Conservation (phyloP, 1,140 invertebrate species). For the Drosophila cardini region DNA sequence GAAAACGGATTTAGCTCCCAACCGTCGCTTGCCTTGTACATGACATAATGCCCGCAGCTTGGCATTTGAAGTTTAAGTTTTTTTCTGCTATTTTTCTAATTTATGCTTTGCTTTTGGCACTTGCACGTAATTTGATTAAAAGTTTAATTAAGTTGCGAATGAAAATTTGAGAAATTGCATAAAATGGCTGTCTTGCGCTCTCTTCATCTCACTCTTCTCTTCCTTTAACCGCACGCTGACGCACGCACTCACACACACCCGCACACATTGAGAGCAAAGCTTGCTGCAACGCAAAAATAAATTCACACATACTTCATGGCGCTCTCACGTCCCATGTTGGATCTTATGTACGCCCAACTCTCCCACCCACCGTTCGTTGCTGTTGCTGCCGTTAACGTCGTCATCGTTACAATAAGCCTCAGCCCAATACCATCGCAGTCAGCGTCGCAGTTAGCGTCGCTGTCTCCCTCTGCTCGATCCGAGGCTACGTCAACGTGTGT, state of each 20-base stretch:
- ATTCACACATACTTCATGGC: constrained; percentile 66
- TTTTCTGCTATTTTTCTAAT: constrained; percentile 10
- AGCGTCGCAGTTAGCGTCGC: not conserved
- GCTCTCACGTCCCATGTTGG: constrained; percentile 49
- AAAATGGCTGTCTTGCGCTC: not conserved
- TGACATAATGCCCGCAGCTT: constrained; percentile 22
- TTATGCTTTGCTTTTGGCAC: constrained; percentile 11
- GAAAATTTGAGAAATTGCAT: constrained; percentile 31
- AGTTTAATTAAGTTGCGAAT: constrained; percentile 31
- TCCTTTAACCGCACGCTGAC: not conserved
- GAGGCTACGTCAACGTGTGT: constrained; percentile 12
- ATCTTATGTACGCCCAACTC: constrained; percentile 45
- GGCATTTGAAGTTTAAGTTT: constrained; percentile 14
- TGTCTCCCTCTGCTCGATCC: constrained; percentile 37
- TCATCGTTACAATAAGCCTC: constrained; percentile 16
- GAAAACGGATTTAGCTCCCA: constrained; percentile 31
- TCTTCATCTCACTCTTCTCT: not conserved
- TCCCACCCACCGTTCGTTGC: not conserved
- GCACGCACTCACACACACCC: not conserved
- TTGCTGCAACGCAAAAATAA: constrained; percentile 65
- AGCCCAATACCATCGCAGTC: constrained; percentile 1
- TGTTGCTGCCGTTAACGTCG: constrained; percentile 3
- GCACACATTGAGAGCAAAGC: constrained; percentile 32
- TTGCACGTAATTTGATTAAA: constrained; percentile 14
- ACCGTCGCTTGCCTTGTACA: constrained; percentile 31